Percentiles rank a stretch among this genome's conserved stretches.
Evolutionary conservation across 1,140 invertebrate genomes (phyloP).

Genomic region (Harlomillsia oculata): DNA sequence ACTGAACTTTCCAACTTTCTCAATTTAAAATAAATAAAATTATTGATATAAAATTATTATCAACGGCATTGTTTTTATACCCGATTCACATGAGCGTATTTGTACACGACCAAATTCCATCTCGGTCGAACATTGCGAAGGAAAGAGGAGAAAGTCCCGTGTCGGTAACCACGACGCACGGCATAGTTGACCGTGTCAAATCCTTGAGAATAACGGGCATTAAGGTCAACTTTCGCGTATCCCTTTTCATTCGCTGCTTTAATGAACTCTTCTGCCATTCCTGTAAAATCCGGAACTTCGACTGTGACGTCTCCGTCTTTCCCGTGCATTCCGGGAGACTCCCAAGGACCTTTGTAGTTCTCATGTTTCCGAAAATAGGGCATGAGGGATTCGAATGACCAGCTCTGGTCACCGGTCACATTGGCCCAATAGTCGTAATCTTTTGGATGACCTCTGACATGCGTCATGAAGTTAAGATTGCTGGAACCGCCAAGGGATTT

Average conservation of each 20-base stretch:
- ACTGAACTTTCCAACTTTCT: too few relatives aligned
- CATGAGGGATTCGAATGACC: slow-evolving; percentile 9
- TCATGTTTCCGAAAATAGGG: slow-evolving; percentile 15
- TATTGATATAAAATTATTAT: too few relatives aligned
- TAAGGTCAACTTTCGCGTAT: slow-evolving; percentile 2
- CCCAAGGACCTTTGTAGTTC: slow-evolving; percentile 4
- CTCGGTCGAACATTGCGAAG: neutral
- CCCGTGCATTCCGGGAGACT: slow-evolving; percentile 13
- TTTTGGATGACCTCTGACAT: slow-evolving; percentile 10
- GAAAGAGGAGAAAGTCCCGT: slow-evolving; percentile 7
- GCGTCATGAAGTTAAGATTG: slow-evolving; percentile 16
- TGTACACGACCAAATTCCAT: slow-evolving; percentile 15
- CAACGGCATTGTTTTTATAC: too few relatives aligned
- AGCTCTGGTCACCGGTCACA: slow-evolving; percentile 3
- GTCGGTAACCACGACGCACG: slow-evolving; percentile 4
- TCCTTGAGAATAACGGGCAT: slow-evolving; percentile 1
- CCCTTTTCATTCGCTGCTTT: slow-evolving; percentile 1
- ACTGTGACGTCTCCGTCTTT: slow-evolving; percentile 7
- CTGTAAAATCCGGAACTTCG: neutral
- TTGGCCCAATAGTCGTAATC: slow-evolving; percentile 24
- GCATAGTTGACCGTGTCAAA: slow-evolving; percentile 10
- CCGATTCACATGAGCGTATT: slow-evolving; percentile 20
- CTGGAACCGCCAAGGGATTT: slow-evolving; percentile 12
- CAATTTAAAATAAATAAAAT: too few relatives aligned
- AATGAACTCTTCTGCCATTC: neutral